A percentile compares a stretch with the other conserved stretches of the same genome.
phyloP scores from a whole-genome alignment of 1,140 invertebrate species.

The Tetramorium parvispinum region DNA sequence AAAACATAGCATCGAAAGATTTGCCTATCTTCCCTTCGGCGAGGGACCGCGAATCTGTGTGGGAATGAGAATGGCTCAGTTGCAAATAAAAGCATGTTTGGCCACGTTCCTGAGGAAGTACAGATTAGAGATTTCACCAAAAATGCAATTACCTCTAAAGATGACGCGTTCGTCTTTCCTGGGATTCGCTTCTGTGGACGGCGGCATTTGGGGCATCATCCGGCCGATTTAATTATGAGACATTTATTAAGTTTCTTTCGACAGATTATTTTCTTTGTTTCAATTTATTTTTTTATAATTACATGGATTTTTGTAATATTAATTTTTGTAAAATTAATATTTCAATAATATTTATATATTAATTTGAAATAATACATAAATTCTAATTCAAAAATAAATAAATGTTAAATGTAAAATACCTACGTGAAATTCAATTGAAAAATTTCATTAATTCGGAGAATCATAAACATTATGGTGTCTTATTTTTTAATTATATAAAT shows the following conservation, averaged over 20 bases:
- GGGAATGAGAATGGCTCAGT: slow-evolving; percentile 78
- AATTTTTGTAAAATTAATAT: background rate
- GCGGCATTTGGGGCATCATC: slow-evolving; percentile 9
- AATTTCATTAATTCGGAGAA: background rate
- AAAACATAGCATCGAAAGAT: slow-evolving; percentile 71
- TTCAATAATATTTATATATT: background rate
- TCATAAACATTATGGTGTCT: background rate
- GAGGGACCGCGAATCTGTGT: slow-evolving; percentile 88
- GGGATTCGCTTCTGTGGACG: too few relatives aligned
- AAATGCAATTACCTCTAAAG: background rate
- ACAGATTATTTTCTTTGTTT: background rate
- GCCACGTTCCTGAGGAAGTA: background rate
- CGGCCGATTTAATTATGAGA: background rate
- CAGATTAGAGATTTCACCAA: slow-evolving; percentile 18
- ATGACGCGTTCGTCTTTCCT: background rate
- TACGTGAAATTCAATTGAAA: background rate
- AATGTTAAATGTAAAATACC: background rate
- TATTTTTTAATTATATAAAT: background rate
- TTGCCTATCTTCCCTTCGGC: slow-evolving; percentile 87
- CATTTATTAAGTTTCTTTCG: too few relatives aligned
- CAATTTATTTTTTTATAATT: background rate
- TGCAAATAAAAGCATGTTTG: slow-evolving; percentile 67
- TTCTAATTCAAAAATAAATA: background rate
- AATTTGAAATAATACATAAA: background rate
- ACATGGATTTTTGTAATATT: background rate